Percentiles rank a stretch among this genome's conserved stretches.
Conservation (phyloP, 1,140 invertebrate genomes). For the Belonocnema kinseyi region DNA sequence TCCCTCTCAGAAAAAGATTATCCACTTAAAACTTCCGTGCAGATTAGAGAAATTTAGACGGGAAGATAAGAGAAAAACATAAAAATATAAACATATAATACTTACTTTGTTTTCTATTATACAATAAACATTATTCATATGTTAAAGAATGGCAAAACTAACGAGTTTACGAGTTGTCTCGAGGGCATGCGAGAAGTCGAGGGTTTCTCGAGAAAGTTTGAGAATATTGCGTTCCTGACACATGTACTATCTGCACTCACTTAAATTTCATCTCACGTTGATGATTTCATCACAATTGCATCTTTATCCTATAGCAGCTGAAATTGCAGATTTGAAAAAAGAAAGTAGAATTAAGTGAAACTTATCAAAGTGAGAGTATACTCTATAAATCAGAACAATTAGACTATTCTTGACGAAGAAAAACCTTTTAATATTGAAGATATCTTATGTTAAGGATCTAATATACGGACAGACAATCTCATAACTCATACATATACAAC, state of each 20-base stretch:
- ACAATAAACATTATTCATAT: background rate
- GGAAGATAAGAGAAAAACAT: background rate
- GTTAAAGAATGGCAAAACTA: background rate
- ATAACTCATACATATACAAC: too few species aligned
- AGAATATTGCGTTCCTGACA: constrained; percentile 3
- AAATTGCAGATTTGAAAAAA: background rate
- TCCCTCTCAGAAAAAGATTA: background rate
- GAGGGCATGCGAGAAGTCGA: background rate
- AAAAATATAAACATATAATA: background rate
- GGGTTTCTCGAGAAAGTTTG: background rate
- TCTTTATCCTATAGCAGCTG: background rate
- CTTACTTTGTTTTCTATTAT: background rate
- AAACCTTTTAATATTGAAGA: too few species aligned
- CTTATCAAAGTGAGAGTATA: background rate
- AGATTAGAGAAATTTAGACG: constrained; percentile 1
- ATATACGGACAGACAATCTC: too few species aligned
- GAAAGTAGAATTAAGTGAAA: background rate
- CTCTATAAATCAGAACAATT: background rate
- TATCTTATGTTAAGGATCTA: too few species aligned
- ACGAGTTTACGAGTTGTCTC: background rate
- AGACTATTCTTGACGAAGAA: too few species aligned
- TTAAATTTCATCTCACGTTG: constrained; percentile 1
- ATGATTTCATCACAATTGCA: background rate
- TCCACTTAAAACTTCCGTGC: background rate
- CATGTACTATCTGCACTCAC: constrained; percentile 4